A percentile compares a stretch with the other conserved stretches of the same genome.
Evolutionary conservation across 2,888 invertebrate genomes (phyloP).

Genomic region (Plusia festucae): DNA sequence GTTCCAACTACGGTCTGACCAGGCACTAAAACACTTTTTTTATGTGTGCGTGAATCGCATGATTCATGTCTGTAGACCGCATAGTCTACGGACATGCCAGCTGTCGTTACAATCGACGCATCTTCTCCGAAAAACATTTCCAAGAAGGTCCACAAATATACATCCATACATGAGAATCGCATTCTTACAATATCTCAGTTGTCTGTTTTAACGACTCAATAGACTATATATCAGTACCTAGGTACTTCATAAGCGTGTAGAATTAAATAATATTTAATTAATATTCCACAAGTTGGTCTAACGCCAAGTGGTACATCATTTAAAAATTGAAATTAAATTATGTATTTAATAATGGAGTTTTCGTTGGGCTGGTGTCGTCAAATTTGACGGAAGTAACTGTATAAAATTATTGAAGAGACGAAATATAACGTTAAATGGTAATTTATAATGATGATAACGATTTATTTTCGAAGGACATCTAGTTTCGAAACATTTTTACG

Average conservation of each 20-base stretch:
- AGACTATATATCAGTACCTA: background rate
- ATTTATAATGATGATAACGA: background rate
- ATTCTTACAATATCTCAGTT: no score
- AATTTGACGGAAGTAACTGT: background rate
- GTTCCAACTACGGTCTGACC: constrained; percentile 5
- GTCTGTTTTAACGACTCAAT: background rate
- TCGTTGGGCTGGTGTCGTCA: background rate
- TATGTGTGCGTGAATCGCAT: constrained; percentile 1
- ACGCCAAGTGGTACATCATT: background rate
- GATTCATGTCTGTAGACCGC: no score
- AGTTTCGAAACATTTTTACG: background rate
- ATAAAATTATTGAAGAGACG: background rate
- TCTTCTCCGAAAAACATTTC: background rate
- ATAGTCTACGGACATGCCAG: background rate
- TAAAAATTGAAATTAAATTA: background rate
- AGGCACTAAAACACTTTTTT: background rate
- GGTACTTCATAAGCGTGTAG: background rate
- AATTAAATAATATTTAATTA: background rate
- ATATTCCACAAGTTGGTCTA: background rate
- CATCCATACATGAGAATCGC: background rate
- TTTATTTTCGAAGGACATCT: background rate
- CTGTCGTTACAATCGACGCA: background rate
- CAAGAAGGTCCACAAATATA: background rate
- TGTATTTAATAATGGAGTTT: background rate
- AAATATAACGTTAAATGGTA: background rate